These are phyloP conservation scores for Streptopelia turtur DNA, from an alignment of 2,797 vertebrate species.

Conservation along the genomic window DNA sequence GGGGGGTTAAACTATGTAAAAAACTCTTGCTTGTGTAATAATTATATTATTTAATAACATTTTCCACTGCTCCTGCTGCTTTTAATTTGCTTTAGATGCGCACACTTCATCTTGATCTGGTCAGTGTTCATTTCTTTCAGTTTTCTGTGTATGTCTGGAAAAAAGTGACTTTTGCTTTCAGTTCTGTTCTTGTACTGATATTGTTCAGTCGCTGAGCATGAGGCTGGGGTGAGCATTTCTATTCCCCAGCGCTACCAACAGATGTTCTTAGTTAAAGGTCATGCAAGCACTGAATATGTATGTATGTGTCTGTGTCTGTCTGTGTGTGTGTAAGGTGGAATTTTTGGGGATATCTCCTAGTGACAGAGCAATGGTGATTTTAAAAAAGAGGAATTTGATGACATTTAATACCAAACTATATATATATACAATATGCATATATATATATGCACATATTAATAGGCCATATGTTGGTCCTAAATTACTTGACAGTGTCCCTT, in stretches of 20 bases:
- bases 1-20: not conserved
- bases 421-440: not conserved
- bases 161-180: not conserved
- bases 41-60: not conserved
- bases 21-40: not conserved
- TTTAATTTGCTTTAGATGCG: not conserved
- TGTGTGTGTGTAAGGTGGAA: not conserved
- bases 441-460: slow-evolving; percentile 4
- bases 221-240: not conserved
- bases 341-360: slow-evolving; percentile 37
- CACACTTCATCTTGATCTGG: not conserved
- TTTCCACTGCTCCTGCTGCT: not conserved
- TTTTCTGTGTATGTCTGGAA: not conserved
- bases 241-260: not conserved
- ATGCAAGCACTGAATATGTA: not conserved
- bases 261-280: not conserved
- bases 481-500: slow-evolving; percentile 73
- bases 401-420: slow-evolving; percentile 56
- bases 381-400: slow-evolving; percentile 38
- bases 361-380: not conserved
- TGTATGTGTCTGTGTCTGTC: not conserved
- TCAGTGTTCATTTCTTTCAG: not conserved
- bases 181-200: not conserved
- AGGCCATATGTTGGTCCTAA: slow-evolving; percentile 42
- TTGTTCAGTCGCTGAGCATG: not conserved